A percentile compares a stretch with the other conserved stretches of the same genome.
phyloP scores from a whole-genome alignment of 2,797 vertebrate species.

The Monodelphis domestica region DNA sequence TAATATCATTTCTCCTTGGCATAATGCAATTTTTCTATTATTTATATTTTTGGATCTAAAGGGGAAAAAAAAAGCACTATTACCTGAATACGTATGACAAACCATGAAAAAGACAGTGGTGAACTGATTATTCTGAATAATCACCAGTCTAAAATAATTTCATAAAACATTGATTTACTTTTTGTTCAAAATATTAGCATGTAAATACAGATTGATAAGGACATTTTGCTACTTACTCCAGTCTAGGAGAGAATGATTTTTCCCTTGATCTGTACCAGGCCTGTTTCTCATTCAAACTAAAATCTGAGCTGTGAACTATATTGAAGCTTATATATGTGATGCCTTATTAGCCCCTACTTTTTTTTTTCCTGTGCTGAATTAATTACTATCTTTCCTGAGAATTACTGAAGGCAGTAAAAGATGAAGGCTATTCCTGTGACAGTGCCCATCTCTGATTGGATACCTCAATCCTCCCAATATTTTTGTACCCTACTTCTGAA shows the following conservation, averaged over 20 bases:
- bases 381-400: neutral
- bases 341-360: neutral
- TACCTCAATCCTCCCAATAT: neutral
- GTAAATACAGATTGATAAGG: neutral
- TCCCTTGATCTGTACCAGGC: slow-evolving; percentile 1
- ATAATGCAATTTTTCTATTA: neutral
- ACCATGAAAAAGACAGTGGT: neutral
- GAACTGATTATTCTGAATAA: neutral
- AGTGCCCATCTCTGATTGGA: neutral
- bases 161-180: neutral
- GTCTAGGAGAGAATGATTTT: neutral
- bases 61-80: neutral
- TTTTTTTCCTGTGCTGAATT: neutral
- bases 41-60: slow-evolving; percentile 26
- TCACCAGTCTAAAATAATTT: slow-evolving; percentile 8
- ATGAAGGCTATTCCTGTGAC: neutral
- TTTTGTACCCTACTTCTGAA: neutral
- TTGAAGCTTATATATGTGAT: neutral
- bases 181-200: neutral
- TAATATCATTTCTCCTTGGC: neutral
- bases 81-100: slow-evolving; percentile 14
- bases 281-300: neutral
- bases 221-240: neutral
- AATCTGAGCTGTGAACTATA: slow-evolving; percentile 8
- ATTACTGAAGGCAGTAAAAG: neutral